These are phyloP conservation scores for Macquaria australasica DNA, from an alignment of 2,113 vertebrate species.

Conservation along the genomic window DNA sequence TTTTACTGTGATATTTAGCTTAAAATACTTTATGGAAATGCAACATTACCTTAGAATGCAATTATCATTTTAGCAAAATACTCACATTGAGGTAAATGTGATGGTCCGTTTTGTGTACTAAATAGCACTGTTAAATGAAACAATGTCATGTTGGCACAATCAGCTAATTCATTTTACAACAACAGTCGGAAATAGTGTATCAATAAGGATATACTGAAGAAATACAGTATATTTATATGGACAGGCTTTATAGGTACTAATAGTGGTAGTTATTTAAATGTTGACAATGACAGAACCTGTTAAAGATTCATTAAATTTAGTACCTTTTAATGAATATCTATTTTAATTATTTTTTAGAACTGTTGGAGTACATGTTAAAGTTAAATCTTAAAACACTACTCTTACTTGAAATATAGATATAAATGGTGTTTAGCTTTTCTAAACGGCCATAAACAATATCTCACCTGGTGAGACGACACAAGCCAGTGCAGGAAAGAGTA, in stretches of 20 bases:
- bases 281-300: not conserved
- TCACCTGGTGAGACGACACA: conserved; percentile 42
- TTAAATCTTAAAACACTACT: not conserved
- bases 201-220: not conserved
- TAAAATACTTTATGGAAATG: not conserved
- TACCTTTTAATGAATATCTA: not conserved
- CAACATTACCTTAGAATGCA: not conserved
- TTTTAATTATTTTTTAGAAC: not conserved
- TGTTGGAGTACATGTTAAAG: not conserved
- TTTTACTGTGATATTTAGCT: not conserved
- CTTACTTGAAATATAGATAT: not conserved
- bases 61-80: not conserved
- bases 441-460: conserved; percentile 5
- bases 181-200: not conserved
- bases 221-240: too few relatives aligned
- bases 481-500: conserved; percentile 74
- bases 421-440: conserved; percentile 19
- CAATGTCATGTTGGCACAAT: not conserved
- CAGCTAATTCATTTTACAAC: not conserved
- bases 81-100: not conserved
- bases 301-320: not conserved
- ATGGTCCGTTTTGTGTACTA: not conserved
- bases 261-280: not conserved
- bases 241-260: not conserved
- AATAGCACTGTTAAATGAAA: not conserved